A percentile compares a stretch with the other conserved stretches of the same genome.
These are phyloP conservation scores for Eptesicus fuscus DNA, from an alignment of 2,113 vertebrate species.

Conservation along the genomic window DNA sequence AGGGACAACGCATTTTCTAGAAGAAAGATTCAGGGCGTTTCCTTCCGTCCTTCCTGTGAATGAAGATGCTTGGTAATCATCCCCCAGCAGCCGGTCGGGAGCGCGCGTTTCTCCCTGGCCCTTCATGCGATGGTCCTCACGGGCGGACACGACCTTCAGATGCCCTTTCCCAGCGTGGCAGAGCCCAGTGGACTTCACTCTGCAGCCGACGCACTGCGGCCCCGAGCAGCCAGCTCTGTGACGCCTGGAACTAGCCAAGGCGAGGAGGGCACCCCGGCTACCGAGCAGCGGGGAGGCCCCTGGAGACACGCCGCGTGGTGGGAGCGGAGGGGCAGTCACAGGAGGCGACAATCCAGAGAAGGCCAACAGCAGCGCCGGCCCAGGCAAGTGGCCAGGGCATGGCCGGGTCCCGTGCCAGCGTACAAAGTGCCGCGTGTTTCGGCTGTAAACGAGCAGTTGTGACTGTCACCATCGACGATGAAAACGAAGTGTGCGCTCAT, in stretches of 20 bases:
- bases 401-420: conserved; percentile 47
- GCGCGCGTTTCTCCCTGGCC: neutral
- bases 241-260: neutral
- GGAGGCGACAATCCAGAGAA: neutral
- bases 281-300: neutral
- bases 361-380: neutral
- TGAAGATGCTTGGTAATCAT: neutral
- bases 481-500: conserved; percentile 79
- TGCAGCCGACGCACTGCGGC: neutral
- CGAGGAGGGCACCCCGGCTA: neutral
- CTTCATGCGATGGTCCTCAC: neutral
- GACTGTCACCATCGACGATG: conserved; percentile 71
- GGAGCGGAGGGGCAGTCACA: neutral
- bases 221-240: neutral
- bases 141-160: neutral
- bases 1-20: neutral
- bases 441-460: conserved; percentile 80
- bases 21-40: neutral
- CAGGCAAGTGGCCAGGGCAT: neutral
- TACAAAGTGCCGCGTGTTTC: conserved; percentile 77
- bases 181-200: neutral
- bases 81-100: neutral
- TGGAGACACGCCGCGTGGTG: neutral
- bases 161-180: neutral
- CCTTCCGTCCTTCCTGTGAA: neutral